Evolutionary conservation across 1,140 invertebrate species (phyloP).

Genomic region (Latrodectus geometricus): DNA sequence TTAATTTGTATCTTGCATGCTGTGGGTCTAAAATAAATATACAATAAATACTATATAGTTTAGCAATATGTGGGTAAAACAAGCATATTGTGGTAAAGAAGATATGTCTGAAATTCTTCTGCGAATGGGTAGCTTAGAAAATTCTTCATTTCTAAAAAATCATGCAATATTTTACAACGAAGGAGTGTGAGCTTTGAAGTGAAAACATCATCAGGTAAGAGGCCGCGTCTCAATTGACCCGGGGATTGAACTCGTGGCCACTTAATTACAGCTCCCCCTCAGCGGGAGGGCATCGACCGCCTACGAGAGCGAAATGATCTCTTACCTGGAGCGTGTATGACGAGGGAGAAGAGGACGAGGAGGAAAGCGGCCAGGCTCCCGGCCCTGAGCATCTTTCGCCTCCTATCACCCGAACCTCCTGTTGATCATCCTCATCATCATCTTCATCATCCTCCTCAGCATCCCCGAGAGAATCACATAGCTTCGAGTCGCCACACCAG

Average conservation of each 20-base stretch:
- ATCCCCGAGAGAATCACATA: not conserved
- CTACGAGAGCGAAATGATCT: not conserved
- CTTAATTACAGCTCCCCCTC: not conserved
- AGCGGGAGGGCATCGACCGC: not conserved
- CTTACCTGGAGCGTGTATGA: constrained; percentile 27
- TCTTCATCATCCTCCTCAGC: not conserved
- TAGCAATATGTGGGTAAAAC: no score
- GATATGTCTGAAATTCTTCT: no score
- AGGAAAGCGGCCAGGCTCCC: constrained; percentile 17
- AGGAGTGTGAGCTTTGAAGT: no score
- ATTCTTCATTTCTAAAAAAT: no score
- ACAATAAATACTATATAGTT: no score
- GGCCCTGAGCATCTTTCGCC: constrained; percentile 13
- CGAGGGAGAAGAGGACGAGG: constrained; percentile 10
- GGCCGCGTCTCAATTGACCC: no score
- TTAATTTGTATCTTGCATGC: no score
- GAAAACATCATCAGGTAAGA: no score
- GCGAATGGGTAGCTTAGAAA: no score
- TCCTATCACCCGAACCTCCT: constrained; percentile 20
- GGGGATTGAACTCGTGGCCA: not conserved
- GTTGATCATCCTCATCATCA: constrained; percentile 15
- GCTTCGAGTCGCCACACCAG: not conserved
- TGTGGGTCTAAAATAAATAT: no score
- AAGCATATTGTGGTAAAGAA: no score
- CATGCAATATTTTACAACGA: no score